phyloP scores from a whole-genome alignment of 2,797 vertebrate species.

The Helarctos malayanus region DNA sequence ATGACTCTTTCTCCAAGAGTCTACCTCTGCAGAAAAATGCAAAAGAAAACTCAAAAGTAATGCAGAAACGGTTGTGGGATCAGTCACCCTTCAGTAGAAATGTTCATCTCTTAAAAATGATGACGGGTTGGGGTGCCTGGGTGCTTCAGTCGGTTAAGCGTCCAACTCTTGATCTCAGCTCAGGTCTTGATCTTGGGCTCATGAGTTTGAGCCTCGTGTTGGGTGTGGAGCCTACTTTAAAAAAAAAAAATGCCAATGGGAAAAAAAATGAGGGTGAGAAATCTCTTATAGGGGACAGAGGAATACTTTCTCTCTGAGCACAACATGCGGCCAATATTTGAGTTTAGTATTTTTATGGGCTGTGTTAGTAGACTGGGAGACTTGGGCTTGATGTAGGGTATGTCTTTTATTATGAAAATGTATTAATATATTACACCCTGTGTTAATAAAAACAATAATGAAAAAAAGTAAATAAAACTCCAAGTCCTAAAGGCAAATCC shows the following conservation, averaged over 20 bases:
- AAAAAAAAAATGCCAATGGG: not conserved
- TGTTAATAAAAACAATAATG: not conserved
- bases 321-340: not conserved
- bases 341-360: not conserved
- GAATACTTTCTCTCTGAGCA: not conserved
- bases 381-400: not conserved
- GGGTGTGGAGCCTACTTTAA: not conserved
- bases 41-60: conserved; percentile 8
- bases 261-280: not conserved
- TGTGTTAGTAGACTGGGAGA: not conserved
- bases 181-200: not conserved
- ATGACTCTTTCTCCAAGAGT: not conserved
- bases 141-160: not conserved
- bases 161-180: not conserved
- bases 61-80: not conserved
- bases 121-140: not conserved
- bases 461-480: conserved; percentile 16
- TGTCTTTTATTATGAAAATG: not conserved
- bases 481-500: not conserved
- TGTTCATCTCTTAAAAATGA: not conserved
- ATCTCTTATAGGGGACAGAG: not conserved
- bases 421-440: not conserved
- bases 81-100: not conserved
- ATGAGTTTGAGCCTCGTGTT: not conserved
- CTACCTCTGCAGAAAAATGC: not conserved